Evolutionary conservation across 2,888 invertebrate species (phyloP), one percentile per base, ranked within the genome.

Genomic region (Caenorhabditis zanzibari): DNA sequence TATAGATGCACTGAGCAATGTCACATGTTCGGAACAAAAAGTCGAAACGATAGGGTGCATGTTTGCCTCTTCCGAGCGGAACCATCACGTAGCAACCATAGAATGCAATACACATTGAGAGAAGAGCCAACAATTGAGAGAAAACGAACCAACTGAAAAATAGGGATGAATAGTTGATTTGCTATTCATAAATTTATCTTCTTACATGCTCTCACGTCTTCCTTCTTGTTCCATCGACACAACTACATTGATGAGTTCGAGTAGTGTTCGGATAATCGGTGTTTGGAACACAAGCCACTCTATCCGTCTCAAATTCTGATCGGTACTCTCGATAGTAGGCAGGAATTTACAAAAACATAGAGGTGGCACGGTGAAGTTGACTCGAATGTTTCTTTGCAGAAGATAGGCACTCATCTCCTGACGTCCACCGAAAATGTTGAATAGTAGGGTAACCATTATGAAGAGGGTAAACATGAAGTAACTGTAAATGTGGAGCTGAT

Each of bases 281-380:
- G 91, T 90, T 69, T 91, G 91, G 68, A 91, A 92, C 4, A 91
- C 91, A 4, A 91, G 74, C 91, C 91, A 92, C 81, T 91, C 91
- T 7, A 91, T 87, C 38, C 90, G 82, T 3, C 91, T 86, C 44
- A 91, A 82, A 61, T 91, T 91, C 41, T 59, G 59, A 54, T 85
- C 81, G 26, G 88, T 86, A 47, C 82, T 82, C 66, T 69, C 76
- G 1, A 88, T 74, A 22, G 75, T 72, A 10, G 89, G 89, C 16
- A 89, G 73, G 61, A 75, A 88, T 26, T 80, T 81, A 26, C 82
- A 81, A 32, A 86, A 88, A 52, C 89, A 89, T 10, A 88, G 49
- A 0, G 89, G 89, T 6, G 88, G 84, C 35, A 89, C 87, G 22
- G 83, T 73, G 63, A 89, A 85, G 22, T 84, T 82, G 52, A 88